A percentile compares a stretch with the other conserved stretches of the same genome.
phyloP scores from a whole-genome alignment of 1,140 invertebrate species.

The Melipona quadrifasciata region DNA sequence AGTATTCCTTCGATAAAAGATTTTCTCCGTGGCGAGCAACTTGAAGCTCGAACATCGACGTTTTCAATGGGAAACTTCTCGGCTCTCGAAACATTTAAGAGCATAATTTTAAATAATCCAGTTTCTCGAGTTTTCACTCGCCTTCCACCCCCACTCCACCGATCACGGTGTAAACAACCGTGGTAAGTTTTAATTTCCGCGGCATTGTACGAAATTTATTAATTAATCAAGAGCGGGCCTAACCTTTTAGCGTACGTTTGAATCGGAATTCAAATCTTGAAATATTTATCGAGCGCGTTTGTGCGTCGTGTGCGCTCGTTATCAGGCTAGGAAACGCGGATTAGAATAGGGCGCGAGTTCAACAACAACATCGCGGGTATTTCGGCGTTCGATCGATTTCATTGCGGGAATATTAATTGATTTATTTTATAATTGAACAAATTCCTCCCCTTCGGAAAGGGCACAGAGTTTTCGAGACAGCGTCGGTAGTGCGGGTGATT shows the following conservation, averaged over 20 bases:
- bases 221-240: background rate
- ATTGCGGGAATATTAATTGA: too few species aligned
- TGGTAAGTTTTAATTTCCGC: background rate
- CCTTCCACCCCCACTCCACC: background rate
- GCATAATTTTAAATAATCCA: background rate
- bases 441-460: too few species aligned
- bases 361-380: conserved; percentile 5
- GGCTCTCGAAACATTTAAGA: conserved; percentile 9
- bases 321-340: background rate
- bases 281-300: background rate
- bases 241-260: background rate
- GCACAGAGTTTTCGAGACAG: too few species aligned
- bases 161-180: background rate
- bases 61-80: background rate
- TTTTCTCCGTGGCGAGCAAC: background rate
- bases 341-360: background rate
- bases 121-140: background rate
- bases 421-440: too few species aligned
- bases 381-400: background rate
- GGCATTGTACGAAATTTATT: background rate
- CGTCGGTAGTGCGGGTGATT: too few species aligned
- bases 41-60: conserved; percentile 3
- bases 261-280: background rate
- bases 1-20: background rate
- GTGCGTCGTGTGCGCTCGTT: background rate